These are phyloP conservation scores for Colostygia pectinataria DNA, from an alignment of 2,888 invertebrate genomes.

Conservation along the genomic window DNA sequence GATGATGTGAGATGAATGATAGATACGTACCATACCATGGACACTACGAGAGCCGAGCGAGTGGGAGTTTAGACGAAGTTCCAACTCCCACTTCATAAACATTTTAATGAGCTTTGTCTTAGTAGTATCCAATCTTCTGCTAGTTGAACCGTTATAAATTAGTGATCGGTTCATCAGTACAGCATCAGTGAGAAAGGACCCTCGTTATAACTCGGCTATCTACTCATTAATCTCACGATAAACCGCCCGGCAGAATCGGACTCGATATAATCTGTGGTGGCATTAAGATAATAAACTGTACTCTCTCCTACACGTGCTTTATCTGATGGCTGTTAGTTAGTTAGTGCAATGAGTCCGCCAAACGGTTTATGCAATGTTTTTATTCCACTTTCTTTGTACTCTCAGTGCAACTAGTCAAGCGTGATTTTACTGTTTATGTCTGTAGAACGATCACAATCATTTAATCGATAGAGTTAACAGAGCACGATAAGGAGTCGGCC, in stretches of 20 bases:
- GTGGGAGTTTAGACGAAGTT: too few species aligned
- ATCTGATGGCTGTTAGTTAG: conserved; percentile 25
- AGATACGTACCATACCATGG: too few species aligned
- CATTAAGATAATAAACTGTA: conserved; percentile 31
- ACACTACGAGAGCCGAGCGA: too few species aligned
- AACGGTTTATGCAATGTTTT: conserved; percentile 15
- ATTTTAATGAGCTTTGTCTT: not conserved
- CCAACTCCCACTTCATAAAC: not conserved
- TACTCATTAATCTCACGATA: conserved; percentile 19
- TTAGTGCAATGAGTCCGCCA: conserved; percentile 11
- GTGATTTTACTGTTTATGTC: not conserved
- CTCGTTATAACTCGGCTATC: conserved; percentile 11
- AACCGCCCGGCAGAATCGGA: conserved; percentile 8
- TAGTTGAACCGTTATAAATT: not conserved
- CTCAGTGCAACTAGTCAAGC: not conserved
- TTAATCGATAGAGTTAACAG: too few species aligned
- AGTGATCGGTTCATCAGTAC: not conserved
- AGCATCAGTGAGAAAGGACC: conserved; percentile 1
- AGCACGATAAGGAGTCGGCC: too few species aligned
- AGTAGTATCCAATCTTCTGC: not conserved
- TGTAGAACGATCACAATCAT: too few species aligned
- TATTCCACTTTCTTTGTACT: conserved; percentile 5
- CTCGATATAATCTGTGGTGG: conserved; percentile 24
- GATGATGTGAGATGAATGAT: too few species aligned
- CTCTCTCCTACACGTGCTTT: conserved; percentile 21